Evolutionary conservation across 2,888 invertebrate genomes (phyloP), one percentile per base, ranked within the genome.

Genomic region (Ophion obscuratus): DNA sequence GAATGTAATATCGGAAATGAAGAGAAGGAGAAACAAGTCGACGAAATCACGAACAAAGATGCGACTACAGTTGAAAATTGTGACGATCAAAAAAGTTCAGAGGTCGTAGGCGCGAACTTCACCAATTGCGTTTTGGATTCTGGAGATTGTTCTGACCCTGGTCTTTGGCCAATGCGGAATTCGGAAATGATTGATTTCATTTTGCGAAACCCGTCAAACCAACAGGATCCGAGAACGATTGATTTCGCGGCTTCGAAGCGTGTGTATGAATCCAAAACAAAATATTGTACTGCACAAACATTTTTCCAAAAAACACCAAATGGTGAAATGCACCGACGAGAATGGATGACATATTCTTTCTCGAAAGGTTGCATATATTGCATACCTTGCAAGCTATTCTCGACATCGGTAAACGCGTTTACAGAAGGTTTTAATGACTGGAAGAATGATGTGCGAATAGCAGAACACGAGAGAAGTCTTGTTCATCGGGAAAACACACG

Each of bases 381-480:
- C 67, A 79, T 85, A 70, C 71, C 80, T 71, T 85, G 80, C 47
- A 85, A 77, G 76, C 73, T 87, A 64, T 83, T 87, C 62, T 81
- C 66, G 70, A 79, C 76, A 70, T 78, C 78, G 27, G 40, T 61
- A 57, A 82, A 81, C 73, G 74, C 68, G 44, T 80, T 85, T 44
- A 71, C 79, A 85, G 68, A 70, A 76, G 85, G 83, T 53, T 87
- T 83, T 62, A 85, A 78, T 53, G 84, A 84, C 67, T 84, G 84
- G 84, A 78, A 81, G 24, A 84, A 87, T 75, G 75, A 77, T 70
- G 64, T 82, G 57, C 73, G 76, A 74, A 76, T 81, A 73, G 62
- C 81, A 20, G 81, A 81, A n/a, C 78, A 86, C 36, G 84, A 78
- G 59, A 82, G 68, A 75, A 64, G 75, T 75, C 57, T 53, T 64